Conservation (phyloP, 1,140 invertebrate genomes). For the Pachypeltis micranthus region DNA sequence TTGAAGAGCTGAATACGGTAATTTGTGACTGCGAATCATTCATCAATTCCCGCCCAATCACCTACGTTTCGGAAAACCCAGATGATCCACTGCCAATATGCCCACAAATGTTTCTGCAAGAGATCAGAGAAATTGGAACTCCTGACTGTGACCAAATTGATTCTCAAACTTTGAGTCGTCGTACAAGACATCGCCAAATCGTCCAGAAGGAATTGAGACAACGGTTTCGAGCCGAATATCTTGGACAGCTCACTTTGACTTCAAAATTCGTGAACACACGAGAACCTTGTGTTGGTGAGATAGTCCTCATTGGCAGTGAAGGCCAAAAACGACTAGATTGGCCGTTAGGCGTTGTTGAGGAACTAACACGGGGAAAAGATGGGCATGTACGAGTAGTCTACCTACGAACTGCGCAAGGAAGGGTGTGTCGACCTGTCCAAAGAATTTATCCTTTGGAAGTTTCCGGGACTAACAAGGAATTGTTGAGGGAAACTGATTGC, state of each 20-base stretch:
- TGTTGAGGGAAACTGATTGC: too few relatives aligned
- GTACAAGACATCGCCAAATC: slow-evolving; percentile 1
- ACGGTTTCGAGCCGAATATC: slow-evolving; percentile 16
- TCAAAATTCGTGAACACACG: not conserved
- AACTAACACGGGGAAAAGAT: slow-evolving; percentile 27
- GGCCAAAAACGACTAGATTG: slow-evolving; percentile 27
- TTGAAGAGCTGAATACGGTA: slow-evolving; percentile 31
- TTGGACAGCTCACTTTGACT: slow-evolving; percentile 12
- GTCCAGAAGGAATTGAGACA: slow-evolving; percentile 3
- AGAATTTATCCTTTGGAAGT: slow-evolving; percentile 12
- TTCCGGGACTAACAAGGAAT: too few relatives aligned
- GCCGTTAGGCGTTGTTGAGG: slow-evolving; percentile 27
- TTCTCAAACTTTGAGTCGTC: not conserved
- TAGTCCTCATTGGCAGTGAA: slow-evolving; percentile 26
- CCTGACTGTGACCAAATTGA: slow-evolving; percentile 23
- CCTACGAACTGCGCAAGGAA: slow-evolving; percentile 23
- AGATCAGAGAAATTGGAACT: slow-evolving; percentile 22
- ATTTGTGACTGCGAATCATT: slow-evolving; percentile 30
- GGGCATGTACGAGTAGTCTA: slow-evolving; percentile 24
- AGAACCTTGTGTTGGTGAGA: slow-evolving; percentile 13
- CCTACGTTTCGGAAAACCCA: slow-evolving; percentile 29
- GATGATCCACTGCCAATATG: slow-evolving; percentile 18
- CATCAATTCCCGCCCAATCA: slow-evolving; percentile 33
- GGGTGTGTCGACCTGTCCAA: slow-evolving; percentile 12
- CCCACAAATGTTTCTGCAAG: slow-evolving; percentile 28